Evolutionary conservation across 2,797 vertebrate genomes (phyloP).

Genomic region (Periophthalmus magnuspinnatus): DNA sequence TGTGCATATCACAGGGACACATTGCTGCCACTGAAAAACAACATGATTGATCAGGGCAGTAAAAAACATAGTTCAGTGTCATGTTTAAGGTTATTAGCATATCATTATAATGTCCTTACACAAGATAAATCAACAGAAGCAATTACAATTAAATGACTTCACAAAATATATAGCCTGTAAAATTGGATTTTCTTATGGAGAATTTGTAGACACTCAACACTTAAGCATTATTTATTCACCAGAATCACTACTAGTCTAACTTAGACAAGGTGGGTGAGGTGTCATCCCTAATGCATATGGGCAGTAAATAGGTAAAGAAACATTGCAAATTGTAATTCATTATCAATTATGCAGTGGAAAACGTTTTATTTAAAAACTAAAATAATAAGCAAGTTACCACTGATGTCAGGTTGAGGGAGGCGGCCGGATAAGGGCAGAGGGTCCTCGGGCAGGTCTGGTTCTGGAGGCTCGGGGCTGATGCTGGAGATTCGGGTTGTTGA

Average conservation of each 20-base stretch:
- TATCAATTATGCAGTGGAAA: not conserved
- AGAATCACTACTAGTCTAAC: not conserved
- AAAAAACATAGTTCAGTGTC: not conserved
- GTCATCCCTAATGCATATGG: too few relatives aligned
- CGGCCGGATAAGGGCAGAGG: conserved; percentile 48
- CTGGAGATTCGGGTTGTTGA: not conserved
- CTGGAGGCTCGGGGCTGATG: conserved; percentile 8
- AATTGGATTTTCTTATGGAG: too few relatives aligned
- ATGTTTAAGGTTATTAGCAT: not conserved
- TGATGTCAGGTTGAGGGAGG: conserved; percentile 24
- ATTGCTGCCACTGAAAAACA: conserved; percentile 60
- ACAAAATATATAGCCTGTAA: too few relatives aligned
- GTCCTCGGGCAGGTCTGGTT: rapidly evolving
- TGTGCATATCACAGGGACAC: conserved; percentile 60
- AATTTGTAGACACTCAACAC: not conserved
- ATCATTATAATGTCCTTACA: not conserved
- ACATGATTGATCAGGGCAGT: not conserved
- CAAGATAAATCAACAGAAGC: not conserved
- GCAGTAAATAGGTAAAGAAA: too few relatives aligned
- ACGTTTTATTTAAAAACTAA: not conserved
- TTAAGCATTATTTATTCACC: not conserved
- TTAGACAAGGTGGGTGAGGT: too few relatives aligned
- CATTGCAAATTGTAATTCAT: too few relatives aligned
- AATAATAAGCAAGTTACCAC: conserved; percentile 35
- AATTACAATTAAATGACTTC: not conserved